phyloP scores from a whole-genome alignment of 1,140 invertebrate species.

The Harpegnathos saltator region DNA sequence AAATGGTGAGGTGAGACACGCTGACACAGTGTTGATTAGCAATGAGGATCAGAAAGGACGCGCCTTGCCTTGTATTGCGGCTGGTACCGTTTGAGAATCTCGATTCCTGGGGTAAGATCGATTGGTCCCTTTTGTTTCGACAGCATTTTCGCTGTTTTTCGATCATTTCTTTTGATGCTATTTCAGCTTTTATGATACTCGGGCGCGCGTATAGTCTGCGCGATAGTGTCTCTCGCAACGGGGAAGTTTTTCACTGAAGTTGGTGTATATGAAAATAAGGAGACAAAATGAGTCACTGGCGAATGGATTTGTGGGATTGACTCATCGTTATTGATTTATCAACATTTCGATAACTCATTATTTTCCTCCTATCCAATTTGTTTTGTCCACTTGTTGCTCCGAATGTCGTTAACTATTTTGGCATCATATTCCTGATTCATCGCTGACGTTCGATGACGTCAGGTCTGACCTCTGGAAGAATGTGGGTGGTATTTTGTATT shows the following conservation, averaged over 20 bases:
- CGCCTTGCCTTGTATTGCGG: conserved; percentile 88
- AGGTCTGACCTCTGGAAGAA: conserved; percentile 6
- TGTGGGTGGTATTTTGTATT: conserved; percentile 34
- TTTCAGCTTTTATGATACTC: not conserved
- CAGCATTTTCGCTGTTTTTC: not conserved
- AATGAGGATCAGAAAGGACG: conserved; percentile 89
- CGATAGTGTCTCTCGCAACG: not conserved
- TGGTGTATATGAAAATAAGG: not conserved
- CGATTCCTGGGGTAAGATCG: conserved; percentile 85
- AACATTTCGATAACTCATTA: too few species aligned
- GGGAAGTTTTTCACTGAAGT: not conserved
- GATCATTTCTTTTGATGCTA: not conserved
- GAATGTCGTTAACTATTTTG: conserved; percentile 46
- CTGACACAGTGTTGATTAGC: conserved; percentile 68
- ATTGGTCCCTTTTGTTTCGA: conserved; percentile 17
- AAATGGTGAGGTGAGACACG: conserved; percentile 70
- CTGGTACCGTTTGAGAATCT: conserved; percentile 86
- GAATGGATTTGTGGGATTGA: not conserved
- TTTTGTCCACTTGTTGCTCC: not conserved
- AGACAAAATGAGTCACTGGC: not conserved
- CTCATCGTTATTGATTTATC: not conserved
- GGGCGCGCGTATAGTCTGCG: too few species aligned
- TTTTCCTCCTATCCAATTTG: not conserved
- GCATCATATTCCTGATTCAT: conserved; percentile 44
- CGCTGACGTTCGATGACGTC: conserved; percentile 23